Conservation (phyloP, 2,113 vertebrate genomes). For the Cygnus atratus region DNA sequence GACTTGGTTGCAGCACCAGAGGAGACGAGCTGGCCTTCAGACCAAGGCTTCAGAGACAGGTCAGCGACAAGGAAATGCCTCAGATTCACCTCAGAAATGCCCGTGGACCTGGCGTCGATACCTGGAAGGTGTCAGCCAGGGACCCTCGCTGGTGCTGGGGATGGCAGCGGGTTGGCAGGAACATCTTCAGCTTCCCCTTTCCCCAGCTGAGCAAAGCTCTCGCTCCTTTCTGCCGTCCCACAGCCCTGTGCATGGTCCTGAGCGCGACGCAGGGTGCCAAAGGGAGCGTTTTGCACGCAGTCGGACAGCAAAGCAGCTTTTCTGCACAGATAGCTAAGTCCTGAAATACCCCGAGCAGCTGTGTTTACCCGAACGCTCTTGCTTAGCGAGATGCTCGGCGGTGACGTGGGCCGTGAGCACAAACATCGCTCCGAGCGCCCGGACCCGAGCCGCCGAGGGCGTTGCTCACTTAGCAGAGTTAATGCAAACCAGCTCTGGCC, state of each 20-base stretch:
- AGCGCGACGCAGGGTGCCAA: not conserved
- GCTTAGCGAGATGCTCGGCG: not conserved
- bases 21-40: not conserved
- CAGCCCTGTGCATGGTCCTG: not conserved
- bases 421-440: not conserved
- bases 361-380: not conserved
- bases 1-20: not conserved
- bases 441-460: not conserved
- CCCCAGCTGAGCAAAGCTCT: not conserved
- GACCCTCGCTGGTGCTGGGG: not conserved
- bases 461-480: not conserved
- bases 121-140: not conserved
- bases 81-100: not conserved
- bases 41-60: not conserved
- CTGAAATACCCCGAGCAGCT: slow-evolving; percentile 21
- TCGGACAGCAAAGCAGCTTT: slow-evolving; percentile 13
- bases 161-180: not conserved
- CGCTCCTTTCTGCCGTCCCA: not conserved
- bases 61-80: rapidly evolving
- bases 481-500: not conserved
- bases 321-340: slow-evolving; percentile 26
- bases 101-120: not conserved
- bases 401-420: not conserved
- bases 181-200: not conserved
- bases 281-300: not conserved